A percentile compares a stretch with the other conserved stretches of the same genome.
phyloP scores from a whole-genome alignment of 2,113 vertebrate genomes.

The Alligator sinensis region DNA sequence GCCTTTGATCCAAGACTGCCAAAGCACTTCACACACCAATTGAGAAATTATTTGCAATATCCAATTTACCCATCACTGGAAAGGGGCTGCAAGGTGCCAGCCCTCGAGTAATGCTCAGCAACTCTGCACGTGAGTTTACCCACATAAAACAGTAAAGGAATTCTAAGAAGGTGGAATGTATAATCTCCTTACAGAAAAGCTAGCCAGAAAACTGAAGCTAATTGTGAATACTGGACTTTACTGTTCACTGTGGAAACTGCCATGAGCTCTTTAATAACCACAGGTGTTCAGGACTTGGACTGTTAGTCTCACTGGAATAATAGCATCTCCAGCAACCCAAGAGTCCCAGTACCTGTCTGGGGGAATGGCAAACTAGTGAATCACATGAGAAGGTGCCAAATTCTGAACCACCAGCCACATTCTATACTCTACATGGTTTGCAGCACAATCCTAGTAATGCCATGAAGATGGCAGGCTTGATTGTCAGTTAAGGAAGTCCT shows the following conservation, averaged over 20 bases:
- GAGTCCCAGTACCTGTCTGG: not conserved
- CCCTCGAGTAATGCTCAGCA: not conserved
- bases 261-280: not conserved
- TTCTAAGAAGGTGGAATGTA: not conserved
- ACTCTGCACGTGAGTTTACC: conserved; percentile 2
- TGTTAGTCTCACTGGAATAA: not conserved
- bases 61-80: not conserved
- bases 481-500: not conserved
- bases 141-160: not conserved
- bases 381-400: not conserved
- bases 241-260: not conserved
- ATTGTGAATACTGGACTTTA: not conserved
- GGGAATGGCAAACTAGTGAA: not conserved
- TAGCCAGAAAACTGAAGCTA: not conserved
- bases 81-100: not conserved
- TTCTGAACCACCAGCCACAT: not conserved
- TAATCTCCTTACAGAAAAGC: not conserved
- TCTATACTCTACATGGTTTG: not conserved
- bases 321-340: not conserved
- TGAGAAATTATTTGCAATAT: conserved; percentile 21
- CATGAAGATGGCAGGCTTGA: not conserved
- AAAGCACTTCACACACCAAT: conserved; percentile 31
- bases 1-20: conserved; percentile 36
- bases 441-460: not conserved
- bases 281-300: not conserved